Base-by-base conservation (phyloP, 2,888 invertebrate genomes). In the Cheilosia urbana region DNA sequence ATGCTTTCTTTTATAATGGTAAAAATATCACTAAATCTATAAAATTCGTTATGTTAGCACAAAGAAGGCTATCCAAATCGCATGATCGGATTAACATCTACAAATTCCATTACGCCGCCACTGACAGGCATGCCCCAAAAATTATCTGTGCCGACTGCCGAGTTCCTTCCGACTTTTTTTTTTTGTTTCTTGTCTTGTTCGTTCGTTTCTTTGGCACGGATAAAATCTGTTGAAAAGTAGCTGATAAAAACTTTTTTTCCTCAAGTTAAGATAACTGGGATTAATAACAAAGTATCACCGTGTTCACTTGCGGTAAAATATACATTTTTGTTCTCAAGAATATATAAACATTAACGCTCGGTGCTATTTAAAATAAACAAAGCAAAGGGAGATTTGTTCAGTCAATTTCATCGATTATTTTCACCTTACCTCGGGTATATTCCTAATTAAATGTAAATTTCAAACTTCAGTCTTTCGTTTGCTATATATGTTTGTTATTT, bases 51-150 rank as follows among this genome's bases (percentile, higher is more conserved):
- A 27, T 60, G 27, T 66, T 45, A 66, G 15, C 55, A 62, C 11
- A 68, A 72, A 58, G 37, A 30, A 65, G 19, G 53, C 21, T n/a
- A 60, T 66, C 34, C n/a, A 21, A 19, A 77, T 68, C 60, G 75
- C 63, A 57, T 69, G 81, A 75, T 42, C 51, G 62, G 55, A 77
- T 77, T 49, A 58, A 53, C 34, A 58, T 51, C 57, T 19, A 65
- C 47, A 65, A 65, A 27, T 17, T n/a, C 17, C n/a, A 66, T 24
- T 45, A 19, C n/a, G 49, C 53, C 34, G 9, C 17, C 45, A 30
- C 49, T 19, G 80, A 30, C 49, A 19, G 80, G 47, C 45, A 80
- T 80, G 71, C 71, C 58, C 80, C 66, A 80, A 75, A 79, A 66
- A 60, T 27, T 76, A 71, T 80, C 37, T 72, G 24, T 58, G 78